A percentile compares a stretch with the other conserved stretches of the same genome.
These are phyloP conservation scores for Babylonia areolata DNA, from an alignment of 1,140 invertebrate genomes.

Conservation along the genomic window DNA sequence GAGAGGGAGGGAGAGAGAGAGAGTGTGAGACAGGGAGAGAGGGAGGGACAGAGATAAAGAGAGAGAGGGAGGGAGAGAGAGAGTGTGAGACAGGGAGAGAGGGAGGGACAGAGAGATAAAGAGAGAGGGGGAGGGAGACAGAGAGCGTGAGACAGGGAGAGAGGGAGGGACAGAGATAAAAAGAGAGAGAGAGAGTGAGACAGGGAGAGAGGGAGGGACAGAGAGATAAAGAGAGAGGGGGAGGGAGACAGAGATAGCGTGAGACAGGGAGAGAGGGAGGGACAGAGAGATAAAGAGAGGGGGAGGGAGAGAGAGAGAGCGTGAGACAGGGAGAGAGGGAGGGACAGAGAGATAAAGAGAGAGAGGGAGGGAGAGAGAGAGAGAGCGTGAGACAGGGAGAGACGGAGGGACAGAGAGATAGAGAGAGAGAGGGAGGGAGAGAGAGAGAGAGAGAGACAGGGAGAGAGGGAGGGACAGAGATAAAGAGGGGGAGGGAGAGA, in stretches of 20 bases:
- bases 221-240: background rate
- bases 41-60: background rate
- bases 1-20: background rate
- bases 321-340: background rate
- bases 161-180: background rate
- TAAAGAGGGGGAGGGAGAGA: too few relatives aligned
- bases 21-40: background rate
- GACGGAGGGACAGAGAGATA: background rate
- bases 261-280: background rate
- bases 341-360: background rate
- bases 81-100: background rate
- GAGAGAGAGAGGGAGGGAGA: background rate
- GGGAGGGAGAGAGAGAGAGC: too few relatives aligned
- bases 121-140: background rate
- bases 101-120: background rate
- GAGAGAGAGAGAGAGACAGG: background rate
- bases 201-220: background rate
- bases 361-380: background rate
- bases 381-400: background rate
- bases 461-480: background rate
- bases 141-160: background rate
- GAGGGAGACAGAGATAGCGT: background rate
- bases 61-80: too few relatives aligned
- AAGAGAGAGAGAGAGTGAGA: background rate
- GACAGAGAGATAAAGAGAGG: background rate